Conservation (phyloP, 2,797 vertebrate genomes). For the Microchirus variegatus region DNA sequence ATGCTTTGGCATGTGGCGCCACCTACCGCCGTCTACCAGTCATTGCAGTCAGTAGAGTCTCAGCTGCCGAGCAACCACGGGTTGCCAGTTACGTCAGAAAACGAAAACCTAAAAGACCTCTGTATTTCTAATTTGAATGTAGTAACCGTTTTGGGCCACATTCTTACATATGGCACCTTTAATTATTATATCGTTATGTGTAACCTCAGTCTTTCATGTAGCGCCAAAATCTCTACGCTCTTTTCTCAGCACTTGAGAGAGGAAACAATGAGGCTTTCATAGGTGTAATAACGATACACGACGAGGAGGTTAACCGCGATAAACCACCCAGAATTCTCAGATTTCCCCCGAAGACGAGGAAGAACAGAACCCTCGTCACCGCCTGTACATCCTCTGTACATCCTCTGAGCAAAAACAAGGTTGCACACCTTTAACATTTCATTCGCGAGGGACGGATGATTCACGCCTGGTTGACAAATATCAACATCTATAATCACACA, state of each 20-base stretch:
- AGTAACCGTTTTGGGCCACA: too few species aligned
- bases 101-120: too few species aligned
- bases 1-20: too few species aligned
- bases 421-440: background rate
- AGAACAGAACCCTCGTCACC: slow-evolving; percentile 3
- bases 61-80: too few species aligned
- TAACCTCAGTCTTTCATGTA: too few species aligned
- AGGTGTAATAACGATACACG: background rate
- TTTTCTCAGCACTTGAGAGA: background rate
- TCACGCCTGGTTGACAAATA: background rate
- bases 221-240: too few species aligned
- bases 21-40: too few species aligned
- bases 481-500: slow-evolving; percentile 1
- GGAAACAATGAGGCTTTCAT: background rate
- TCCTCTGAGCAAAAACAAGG: background rate
- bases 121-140: too few species aligned
- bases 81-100: too few species aligned
- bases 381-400: background rate
- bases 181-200: too few species aligned
- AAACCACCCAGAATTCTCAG: background rate
- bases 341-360: background rate
- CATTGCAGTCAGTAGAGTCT: too few species aligned
- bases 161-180: too few species aligned
- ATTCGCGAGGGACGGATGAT: background rate
- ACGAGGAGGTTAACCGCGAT: background rate